A percentile compares a stretch with the other conserved stretches of the same genome.
Evolutionary conservation across 1,140 invertebrate species (phyloP).

Genomic region (Chironomus tepperi): DNA sequence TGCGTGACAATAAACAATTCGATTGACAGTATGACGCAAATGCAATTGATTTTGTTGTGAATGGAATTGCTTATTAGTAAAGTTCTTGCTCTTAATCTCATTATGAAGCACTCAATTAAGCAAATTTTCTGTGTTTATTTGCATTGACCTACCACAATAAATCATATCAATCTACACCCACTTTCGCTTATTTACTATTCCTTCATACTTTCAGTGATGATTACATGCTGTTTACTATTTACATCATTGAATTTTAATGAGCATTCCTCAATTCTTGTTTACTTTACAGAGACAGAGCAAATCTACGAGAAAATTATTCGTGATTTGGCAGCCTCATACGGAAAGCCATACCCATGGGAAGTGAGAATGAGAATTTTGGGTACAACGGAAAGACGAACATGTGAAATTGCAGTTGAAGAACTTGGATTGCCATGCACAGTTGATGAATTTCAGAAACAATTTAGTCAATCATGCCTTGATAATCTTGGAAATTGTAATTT

Average conservation of each 20-base stretch:
- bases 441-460: constrained; percentile 54
- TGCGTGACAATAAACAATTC: no score
- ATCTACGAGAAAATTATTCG: constrained; percentile 54
- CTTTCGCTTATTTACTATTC: neutral
- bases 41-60: no score
- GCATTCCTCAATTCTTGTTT: constrained; percentile 30
- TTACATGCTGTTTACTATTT: neutral
- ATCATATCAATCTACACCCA: neutral
- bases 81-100: no score
- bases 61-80: no score
- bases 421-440: constrained; percentile 61
- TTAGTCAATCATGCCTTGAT: constrained; percentile 46
- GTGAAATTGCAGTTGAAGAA: constrained; percentile 60
- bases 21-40: no score
- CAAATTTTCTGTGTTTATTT: no score
- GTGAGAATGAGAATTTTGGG: constrained; percentile 64
- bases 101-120: no score
- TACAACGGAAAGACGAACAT: constrained; percentile 59
- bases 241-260: neutral
- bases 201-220: neutral
- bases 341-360: constrained; percentile 63
- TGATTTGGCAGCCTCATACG: constrained; percentile 54
- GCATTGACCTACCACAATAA: no score
- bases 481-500: constrained; percentile 46
- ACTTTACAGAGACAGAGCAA: constrained; percentile 51